phyloP scores from a whole-genome alignment of 2,888 invertebrate species.

The Incurvaria masculella region DNA sequence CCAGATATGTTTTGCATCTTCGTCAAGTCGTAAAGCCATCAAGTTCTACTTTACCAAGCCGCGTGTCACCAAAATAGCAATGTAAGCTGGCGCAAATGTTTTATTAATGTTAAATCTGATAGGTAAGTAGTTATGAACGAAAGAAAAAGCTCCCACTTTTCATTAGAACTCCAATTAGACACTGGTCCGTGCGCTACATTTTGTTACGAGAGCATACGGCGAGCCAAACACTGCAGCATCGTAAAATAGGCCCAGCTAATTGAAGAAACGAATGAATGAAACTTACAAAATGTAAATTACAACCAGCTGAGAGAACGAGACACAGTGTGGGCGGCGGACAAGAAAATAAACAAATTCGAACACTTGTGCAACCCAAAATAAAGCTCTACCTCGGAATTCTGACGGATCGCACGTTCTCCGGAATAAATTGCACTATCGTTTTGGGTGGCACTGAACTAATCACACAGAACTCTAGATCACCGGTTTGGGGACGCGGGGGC shows the following conservation, averaged over 20 bases:
- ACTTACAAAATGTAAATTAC: background rate
- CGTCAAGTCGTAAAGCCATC: too few relatives aligned
- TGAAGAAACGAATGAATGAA: background rate
- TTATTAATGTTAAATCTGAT: too few relatives aligned
- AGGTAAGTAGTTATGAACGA: too few relatives aligned
- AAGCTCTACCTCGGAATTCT: background rate
- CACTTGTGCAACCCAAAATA: background rate
- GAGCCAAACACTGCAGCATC: too few relatives aligned
- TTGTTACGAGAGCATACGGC: too few relatives aligned
- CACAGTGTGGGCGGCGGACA: background rate
- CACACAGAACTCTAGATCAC: background rate
- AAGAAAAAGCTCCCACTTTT: too few relatives aligned
- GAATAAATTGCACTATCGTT: background rate
- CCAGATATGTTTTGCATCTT: too few relatives aligned
- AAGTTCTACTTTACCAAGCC: too few relatives aligned
- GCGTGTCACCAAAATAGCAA: too few relatives aligned
- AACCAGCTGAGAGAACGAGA: background rate
- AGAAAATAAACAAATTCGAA: background rate
- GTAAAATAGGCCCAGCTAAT: background rate
- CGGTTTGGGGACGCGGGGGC: background rate
- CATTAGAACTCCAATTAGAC: too few relatives aligned
- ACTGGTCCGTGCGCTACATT: too few relatives aligned
- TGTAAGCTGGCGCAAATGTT: too few relatives aligned
- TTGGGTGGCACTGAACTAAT: background rate
- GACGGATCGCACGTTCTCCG: background rate